phyloP scores from a whole-genome alignment of 2,797 vertebrate species.

The Prionace glauca region DNA sequence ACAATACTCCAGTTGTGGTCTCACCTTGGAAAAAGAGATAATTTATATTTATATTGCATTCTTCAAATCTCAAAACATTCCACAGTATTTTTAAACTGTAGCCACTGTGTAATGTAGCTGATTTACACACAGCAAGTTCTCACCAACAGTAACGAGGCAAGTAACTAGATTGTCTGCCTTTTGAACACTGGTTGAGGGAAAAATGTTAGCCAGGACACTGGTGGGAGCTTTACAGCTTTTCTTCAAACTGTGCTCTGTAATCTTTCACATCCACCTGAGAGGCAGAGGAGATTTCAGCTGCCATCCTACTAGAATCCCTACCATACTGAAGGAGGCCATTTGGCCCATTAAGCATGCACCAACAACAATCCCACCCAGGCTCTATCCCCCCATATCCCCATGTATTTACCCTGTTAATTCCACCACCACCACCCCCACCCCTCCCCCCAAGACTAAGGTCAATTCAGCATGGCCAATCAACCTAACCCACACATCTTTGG shows the following conservation, averaged over 20 bases:
- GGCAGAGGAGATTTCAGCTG: neutral
- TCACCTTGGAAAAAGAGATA: neutral
- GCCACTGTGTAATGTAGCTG: neutral
- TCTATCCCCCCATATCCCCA: too few species aligned
- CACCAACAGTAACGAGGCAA: neutral
- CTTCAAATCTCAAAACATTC: neutral
- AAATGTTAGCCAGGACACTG: neutral
- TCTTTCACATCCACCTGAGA: neutral
- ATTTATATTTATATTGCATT: neutral
- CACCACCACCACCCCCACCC: too few species aligned
- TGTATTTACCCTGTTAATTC: too few species aligned
- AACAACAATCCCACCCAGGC: too few species aligned
- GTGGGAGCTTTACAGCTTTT: neutral
- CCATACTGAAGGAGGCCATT: too few species aligned
- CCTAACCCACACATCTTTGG: too few species aligned
- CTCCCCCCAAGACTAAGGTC: too few species aligned
- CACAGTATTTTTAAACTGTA: neutral
- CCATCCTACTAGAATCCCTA: too few species aligned
- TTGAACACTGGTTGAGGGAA: neutral
- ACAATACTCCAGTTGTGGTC: too few species aligned
- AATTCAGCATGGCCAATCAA: too few species aligned
- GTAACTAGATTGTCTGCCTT: neutral
- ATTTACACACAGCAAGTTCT: neutral
- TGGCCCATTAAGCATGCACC: too few species aligned
- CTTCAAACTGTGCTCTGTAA: neutral